Conservation (phyloP, 1,140 invertebrate species). For the Pissodes strobi region DNA sequence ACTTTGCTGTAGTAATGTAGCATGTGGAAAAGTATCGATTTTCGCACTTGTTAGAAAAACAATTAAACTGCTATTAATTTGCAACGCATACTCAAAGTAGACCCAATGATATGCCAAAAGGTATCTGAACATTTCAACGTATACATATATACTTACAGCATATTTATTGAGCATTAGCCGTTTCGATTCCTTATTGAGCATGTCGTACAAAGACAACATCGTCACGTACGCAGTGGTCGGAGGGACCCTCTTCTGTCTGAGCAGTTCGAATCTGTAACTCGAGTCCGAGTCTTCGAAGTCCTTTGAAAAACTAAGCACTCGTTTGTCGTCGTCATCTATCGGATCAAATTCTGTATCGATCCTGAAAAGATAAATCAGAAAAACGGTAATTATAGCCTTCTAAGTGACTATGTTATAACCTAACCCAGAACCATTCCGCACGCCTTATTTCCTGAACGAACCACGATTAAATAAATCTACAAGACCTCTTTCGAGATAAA, state of each 20-base stretch:
- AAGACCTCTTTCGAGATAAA: neutral
- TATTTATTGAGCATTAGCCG: conserved; percentile 60
- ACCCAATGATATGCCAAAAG: too few species aligned
- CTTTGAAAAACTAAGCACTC: conserved; percentile 42
- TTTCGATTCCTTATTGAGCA: conserved; percentile 62
- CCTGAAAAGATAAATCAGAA: conserved; percentile 3
- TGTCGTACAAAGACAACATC: conserved; percentile 61
- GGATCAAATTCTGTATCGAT: conserved; percentile 19
- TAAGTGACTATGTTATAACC: too few species aligned
- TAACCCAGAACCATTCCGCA: too few species aligned
- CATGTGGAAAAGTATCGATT: too few species aligned
- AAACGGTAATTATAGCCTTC: too few species aligned
- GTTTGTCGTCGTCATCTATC: conserved; percentile 27
- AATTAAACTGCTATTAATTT: too few species aligned
- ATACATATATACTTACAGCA: conserved; percentile 49
- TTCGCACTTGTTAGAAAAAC: too few species aligned
- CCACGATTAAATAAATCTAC: too few species aligned
- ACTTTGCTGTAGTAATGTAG: too few species aligned
- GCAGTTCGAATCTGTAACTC: conserved; percentile 25
- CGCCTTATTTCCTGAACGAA: too few species aligned
- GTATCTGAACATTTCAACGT: too few species aligned
- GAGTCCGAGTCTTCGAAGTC: conserved; percentile 48
- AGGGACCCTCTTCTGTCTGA: conserved; percentile 46
- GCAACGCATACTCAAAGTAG: too few species aligned
- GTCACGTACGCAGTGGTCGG: conserved; percentile 56